Evolutionary conservation across 2,113 vertebrate genomes (phyloP).

Genomic region (Rhynchopsitta pachyrhyncha): DNA sequence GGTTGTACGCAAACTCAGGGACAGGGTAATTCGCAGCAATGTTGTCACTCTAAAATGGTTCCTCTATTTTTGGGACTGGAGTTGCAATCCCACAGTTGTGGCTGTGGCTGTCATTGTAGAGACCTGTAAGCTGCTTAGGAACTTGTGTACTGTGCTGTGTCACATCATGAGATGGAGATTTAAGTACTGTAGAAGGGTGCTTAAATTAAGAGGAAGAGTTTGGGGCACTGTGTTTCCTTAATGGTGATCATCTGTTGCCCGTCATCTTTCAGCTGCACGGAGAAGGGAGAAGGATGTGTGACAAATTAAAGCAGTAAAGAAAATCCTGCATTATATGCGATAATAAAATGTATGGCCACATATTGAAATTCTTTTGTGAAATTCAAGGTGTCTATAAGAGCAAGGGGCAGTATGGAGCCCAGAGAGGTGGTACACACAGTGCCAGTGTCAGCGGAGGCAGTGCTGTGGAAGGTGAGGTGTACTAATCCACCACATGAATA

Average conservation of each 20-base stretch:
- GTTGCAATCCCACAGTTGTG: background rate
- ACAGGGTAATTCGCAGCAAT: background rate
- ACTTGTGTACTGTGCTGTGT: background rate
- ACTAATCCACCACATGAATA: background rate
- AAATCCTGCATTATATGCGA: background rate
- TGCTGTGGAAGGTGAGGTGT: background rate
- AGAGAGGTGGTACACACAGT: background rate
- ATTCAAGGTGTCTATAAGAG: background rate
- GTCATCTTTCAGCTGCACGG: fast-evolving
- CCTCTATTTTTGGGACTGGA: background rate
- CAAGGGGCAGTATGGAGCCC: background rate
- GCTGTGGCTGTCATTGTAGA: fast-evolving
- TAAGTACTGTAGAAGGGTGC: background rate
- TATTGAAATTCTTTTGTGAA: background rate
- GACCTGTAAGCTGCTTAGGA: background rate
- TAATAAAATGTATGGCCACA: background rate
- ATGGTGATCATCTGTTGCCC: fast-evolving
- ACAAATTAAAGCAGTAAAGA: background rate
- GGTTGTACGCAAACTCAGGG: background rate
- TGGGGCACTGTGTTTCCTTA: background rate
- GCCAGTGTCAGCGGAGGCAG: background rate
- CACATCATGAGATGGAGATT: fast-evolving
- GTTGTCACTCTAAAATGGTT: background rate
- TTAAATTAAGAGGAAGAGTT: background rate
- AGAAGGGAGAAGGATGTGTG: background rate